Evolutionary conservation across 2,797 vertebrate species (phyloP).

Genomic region (Rhinella marina): DNA sequence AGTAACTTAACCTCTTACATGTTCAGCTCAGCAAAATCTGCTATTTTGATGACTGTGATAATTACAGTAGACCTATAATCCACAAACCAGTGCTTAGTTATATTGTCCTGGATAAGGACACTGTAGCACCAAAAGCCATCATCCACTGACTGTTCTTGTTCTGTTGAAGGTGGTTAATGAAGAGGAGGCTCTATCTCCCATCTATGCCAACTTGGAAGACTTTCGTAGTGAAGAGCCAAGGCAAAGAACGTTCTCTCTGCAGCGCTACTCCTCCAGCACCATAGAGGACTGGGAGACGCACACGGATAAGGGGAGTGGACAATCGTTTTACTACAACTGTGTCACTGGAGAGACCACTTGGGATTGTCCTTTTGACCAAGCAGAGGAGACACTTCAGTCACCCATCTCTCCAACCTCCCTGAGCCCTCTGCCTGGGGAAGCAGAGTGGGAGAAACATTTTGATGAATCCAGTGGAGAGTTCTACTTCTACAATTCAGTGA

Average conservation of each 20-base stretch:
- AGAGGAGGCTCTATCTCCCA: background rate
- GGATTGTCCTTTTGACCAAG: constrained; percentile 80
- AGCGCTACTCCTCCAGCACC: constrained; percentile 53
- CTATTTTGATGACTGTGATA: too few species aligned
- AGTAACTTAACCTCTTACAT: too few species aligned
- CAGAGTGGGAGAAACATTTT: constrained; percentile 79
- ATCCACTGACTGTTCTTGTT: background rate
- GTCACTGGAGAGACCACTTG: constrained; percentile 87
- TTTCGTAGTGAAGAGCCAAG: constrained; percentile 65
- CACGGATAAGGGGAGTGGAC: constrained; percentile 78
- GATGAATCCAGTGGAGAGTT: constrained; percentile 79
- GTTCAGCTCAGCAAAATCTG: too few species aligned
- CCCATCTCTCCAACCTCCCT: constrained; percentile 66
- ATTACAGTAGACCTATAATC: too few species aligned
- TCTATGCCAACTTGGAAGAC: constrained; percentile 84
- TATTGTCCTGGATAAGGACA: too few species aligned
- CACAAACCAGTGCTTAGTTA: too few species aligned
- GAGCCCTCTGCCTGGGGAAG: constrained; percentile 66
- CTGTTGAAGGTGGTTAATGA: constrained; percentile 56
- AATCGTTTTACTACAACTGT: constrained; percentile 86
- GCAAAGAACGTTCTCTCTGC: constrained; percentile 29
- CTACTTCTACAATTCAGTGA: constrained; percentile 82
- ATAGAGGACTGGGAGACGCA: constrained; percentile 80
- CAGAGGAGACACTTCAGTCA: constrained; percentile 67
- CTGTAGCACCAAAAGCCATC: too few species aligned